Conservation (phyloP, 2,888 invertebrate genomes). For the Stenodema calcarata region DNA sequence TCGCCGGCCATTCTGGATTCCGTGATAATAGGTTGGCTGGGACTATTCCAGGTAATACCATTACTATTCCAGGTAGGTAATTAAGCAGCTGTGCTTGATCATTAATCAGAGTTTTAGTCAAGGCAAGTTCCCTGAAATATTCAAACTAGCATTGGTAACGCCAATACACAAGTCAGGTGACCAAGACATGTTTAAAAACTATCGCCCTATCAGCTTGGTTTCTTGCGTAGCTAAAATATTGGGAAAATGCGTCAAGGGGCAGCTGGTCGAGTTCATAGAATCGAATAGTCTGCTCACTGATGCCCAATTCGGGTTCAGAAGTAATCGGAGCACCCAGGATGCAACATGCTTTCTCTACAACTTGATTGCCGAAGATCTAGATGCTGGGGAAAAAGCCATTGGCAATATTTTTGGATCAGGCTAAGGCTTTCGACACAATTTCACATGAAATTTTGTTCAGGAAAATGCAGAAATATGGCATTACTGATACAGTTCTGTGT, state of each 20-base stretch:
- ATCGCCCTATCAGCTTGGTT: constrained; percentile 2
- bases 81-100: too few species aligned
- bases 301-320: too few species aligned
- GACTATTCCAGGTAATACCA: too few species aligned
- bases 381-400: neutral
- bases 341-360: neutral
- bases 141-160: neutral
- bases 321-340: neutral
- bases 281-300: too few species aligned
- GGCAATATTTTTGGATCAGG: too few species aligned
- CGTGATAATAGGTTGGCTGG: too few species aligned
- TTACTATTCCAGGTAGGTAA: too few species aligned
- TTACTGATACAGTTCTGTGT: too few species aligned
- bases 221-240: neutral
- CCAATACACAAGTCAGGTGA: neutral
- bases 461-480: too few species aligned
- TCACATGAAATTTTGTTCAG: too few species aligned
- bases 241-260: neutral
- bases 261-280: neutral
- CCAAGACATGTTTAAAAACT: neutral
- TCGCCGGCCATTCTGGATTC: too few species aligned
- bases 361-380: neutral
- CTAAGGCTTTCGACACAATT: too few species aligned
- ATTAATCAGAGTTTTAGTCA: neutral
- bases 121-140: constrained; percentile 1